phyloP scores from a whole-genome alignment of 1,140 invertebrate genomes.

The Holotrichia oblita region DNA sequence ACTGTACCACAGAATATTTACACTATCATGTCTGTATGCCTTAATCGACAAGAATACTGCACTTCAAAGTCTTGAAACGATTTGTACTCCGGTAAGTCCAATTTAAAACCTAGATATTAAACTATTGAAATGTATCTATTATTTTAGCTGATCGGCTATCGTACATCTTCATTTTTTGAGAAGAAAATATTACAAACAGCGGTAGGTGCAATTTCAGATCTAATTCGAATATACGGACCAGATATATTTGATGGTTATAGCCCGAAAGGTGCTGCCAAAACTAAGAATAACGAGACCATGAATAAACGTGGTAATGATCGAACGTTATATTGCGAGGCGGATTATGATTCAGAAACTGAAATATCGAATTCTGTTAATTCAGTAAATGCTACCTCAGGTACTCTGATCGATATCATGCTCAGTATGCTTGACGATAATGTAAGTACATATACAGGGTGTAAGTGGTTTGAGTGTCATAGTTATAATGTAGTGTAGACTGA shows the following conservation, averaged over 20 bases:
- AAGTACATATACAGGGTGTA: too few relatives aligned
- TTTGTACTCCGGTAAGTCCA: constrained; percentile 9
- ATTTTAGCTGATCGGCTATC: constrained; percentile 6
- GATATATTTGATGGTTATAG: not conserved
- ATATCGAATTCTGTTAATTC: constrained; percentile 28
- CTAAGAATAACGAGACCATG: not conserved
- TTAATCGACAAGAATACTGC: constrained; percentile 5
- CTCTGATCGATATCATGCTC: constrained; percentile 50
- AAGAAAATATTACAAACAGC: not conserved
- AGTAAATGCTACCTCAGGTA: constrained; percentile 42
- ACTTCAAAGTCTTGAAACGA: not conserved
- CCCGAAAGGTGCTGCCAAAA: not conserved
- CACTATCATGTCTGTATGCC: not conserved
- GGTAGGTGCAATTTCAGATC: constrained; percentile 21
- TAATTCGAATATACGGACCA: constrained; percentile 28
- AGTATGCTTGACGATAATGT: constrained; percentile 55
- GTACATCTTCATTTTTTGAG: not conserved
- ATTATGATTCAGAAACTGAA: constrained; percentile 25
- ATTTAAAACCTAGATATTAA: not conserved
- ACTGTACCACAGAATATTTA: constrained; percentile 20
- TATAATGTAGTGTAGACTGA: too few relatives aligned
- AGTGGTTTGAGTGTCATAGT: too few relatives aligned
- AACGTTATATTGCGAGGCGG: not conserved
- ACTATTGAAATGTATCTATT: not conserved
- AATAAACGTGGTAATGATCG: constrained; percentile 4